phyloP scores from a whole-genome alignment of 1,140 invertebrate species.

The Trachymyrmex cornetzi region DNA sequence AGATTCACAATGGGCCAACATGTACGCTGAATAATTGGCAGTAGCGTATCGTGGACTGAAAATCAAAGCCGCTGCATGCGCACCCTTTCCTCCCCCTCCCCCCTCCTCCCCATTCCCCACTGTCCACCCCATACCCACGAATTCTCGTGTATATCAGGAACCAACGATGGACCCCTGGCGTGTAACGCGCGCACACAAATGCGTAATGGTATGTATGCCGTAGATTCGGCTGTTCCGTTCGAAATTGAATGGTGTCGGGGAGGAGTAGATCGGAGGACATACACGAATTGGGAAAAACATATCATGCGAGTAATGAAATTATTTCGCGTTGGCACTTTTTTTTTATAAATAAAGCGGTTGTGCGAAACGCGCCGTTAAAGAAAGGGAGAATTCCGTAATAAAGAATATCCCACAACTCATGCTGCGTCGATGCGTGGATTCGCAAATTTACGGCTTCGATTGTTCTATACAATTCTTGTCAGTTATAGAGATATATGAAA shows the following conservation, averaged over 20 bases:
- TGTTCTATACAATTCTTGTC: constrained; percentile 29
- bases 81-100: neutral
- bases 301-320: constrained; percentile 10
- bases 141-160: constrained; percentile 57
- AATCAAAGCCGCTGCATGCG: constrained; percentile 68
- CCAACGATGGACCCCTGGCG: constrained; percentile 32
- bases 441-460: constrained; percentile 16
- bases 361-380: neutral
- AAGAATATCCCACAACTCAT: constrained; percentile 2
- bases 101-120: neutral
- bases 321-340: neutral
- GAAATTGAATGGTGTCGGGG: constrained; percentile 22
- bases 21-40: constrained; percentile 76
- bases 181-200: constrained; percentile 36
- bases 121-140: neutral
- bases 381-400: neutral
- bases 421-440: neutral
- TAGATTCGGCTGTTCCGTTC: neutral
- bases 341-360: neutral
- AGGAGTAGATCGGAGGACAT: neutral
- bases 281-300: neutral
- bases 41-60: constrained; percentile 63
- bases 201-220: constrained; percentile 28
- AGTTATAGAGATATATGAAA: constrained; percentile 24
- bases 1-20: constrained; percentile 73